Conservation (phyloP, 1,140 invertebrate species). For the Hypsibius dujardini region DNA sequence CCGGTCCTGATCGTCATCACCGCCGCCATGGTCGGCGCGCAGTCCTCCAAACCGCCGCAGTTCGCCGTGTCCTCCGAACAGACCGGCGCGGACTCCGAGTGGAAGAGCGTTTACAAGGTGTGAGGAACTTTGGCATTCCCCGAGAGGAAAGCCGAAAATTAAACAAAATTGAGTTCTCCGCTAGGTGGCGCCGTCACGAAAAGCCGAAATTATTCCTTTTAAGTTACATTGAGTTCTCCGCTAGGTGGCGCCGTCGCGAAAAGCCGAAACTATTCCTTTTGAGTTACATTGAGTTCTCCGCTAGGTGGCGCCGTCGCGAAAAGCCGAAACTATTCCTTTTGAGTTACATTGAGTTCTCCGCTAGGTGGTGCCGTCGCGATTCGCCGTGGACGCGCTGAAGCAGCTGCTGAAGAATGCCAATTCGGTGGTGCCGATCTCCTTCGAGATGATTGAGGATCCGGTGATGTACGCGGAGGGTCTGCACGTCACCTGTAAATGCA, state of each 20-base stretch:
- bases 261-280: too few species aligned
- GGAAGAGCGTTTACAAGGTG: neutral
- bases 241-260: neutral
- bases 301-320: too few species aligned
- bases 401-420: conserved; percentile 13
- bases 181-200: neutral
- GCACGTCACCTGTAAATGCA: neutral
- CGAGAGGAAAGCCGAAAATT: too few species aligned
- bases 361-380: neutral
- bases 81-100: neutral
- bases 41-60: neutral
- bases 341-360: too few species aligned
- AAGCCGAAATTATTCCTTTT: neutral
- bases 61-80: neutral
- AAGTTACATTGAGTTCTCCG: neutral
- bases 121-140: too few species aligned
- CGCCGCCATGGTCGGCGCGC: conserved; percentile 7
- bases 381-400: neutral
- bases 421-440: conserved; percentile 12
- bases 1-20: neutral
- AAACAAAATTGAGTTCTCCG: too few species aligned
- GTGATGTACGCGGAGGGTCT: conserved; percentile 10
- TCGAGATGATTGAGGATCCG: conserved; percentile 11
- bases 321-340: too few species aligned
- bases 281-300: too few species aligned